phyloP scores from a whole-genome alignment of 2,797 vertebrate genomes.

The Sebastolobus altivelis region DNA sequence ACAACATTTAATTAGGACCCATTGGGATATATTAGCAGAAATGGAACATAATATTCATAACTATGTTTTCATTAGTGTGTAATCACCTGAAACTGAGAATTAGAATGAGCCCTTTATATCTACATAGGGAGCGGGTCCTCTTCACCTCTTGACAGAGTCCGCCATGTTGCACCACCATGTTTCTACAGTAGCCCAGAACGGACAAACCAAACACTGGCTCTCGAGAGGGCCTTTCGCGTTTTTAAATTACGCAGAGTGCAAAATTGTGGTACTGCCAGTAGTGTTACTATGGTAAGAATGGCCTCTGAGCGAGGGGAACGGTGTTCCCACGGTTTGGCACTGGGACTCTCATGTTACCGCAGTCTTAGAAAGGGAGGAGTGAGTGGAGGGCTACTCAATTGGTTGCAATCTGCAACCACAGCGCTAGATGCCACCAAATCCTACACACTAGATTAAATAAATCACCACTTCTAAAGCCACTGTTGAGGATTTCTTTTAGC shows the following conservation, averaged over 20 bases:
- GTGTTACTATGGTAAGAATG: too few relatives aligned
- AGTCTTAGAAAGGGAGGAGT: too few relatives aligned
- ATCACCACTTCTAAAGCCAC: not conserved
- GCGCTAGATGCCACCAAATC: too few relatives aligned
- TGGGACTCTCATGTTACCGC: not conserved
- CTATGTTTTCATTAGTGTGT: not conserved
- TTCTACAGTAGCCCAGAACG: not conserved
- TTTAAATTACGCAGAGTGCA: not conserved
- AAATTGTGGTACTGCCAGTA: too few relatives aligned
- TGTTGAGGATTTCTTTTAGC: not conserved
- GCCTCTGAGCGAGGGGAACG: too few relatives aligned
- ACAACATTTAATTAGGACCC: constrained; percentile 4
- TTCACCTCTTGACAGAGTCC: not conserved
- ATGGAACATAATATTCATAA: too few relatives aligned
- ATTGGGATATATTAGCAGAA: too few relatives aligned
- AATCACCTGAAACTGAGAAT: not conserved
- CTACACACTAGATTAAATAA: not conserved
- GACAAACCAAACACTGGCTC: not conserved
- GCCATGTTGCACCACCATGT: not conserved
- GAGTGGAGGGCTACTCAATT: too few relatives aligned
- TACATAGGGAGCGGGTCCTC: too few relatives aligned
- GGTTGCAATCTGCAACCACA: too few relatives aligned
- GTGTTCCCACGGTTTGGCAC: too few relatives aligned
- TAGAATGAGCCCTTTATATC: not conserved
- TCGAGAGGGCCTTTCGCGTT: not conserved